Percentiles rank a stretch among this genome's conserved stretches.
phyloP scores from a whole-genome alignment of 2,113 vertebrate species.

The Andinoacara biseriatus region DNA sequence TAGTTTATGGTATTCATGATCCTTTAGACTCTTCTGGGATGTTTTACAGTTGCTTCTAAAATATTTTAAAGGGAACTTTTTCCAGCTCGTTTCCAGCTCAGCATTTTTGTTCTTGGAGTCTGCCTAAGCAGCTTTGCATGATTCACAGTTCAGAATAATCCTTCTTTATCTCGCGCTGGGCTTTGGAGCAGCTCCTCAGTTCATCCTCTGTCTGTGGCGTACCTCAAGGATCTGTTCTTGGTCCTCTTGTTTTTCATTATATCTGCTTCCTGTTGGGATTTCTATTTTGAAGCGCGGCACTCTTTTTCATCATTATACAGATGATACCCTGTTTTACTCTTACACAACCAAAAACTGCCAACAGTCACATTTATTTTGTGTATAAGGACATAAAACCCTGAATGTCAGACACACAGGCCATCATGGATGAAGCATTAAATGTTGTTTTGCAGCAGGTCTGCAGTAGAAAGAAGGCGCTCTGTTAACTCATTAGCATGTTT shows the following conservation, averaged over 20 bases:
- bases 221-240: not conserved
- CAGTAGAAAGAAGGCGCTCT: no score
- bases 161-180: not conserved
- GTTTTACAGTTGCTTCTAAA: not conserved
- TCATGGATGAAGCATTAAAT: not conserved
- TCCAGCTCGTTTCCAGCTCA: not conserved
- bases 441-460: not conserved
- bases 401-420: not conserved
- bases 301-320: not conserved
- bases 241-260: not conserved
- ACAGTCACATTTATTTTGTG: not conserved
- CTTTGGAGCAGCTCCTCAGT: not conserved
- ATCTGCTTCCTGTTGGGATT: not conserved
- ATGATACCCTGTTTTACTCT: not conserved
- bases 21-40: not conserved
- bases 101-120: not conserved
- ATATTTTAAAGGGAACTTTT: not conserved
- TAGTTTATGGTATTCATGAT: conserved; percentile 2
- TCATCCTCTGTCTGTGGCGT: not conserved
- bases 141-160: not conserved
- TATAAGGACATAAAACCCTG: not conserved
- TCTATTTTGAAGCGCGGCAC: not conserved
- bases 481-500: not conserved
- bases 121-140: not conserved
- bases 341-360: not conserved